These are phyloP conservation scores for Larimichthys polyactis DNA, from an alignment of 2,113 vertebrate species.

Conservation along the genomic window DNA sequence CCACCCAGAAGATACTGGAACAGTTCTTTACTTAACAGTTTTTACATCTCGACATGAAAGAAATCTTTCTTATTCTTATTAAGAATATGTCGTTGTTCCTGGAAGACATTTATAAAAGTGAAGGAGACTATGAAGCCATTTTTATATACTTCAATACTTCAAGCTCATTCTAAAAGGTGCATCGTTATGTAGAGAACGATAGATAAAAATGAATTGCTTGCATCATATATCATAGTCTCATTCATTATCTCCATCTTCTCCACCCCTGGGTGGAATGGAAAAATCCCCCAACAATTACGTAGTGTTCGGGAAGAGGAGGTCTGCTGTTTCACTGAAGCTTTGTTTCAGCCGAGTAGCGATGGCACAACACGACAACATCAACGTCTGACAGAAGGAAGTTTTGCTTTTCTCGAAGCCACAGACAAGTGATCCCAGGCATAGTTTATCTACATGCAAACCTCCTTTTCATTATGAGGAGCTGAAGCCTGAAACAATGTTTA, in stretches of 20 bases:
- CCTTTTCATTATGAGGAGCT: not conserved
- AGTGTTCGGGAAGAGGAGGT: too few species aligned
- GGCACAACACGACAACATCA: not conserved
- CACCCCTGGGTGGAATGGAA: constrained; percentile 36
- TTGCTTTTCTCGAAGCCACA: not conserved
- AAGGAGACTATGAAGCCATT: too few species aligned
- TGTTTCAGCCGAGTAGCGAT: not conserved
- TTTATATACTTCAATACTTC: too few species aligned
- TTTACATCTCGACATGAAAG: not conserved
- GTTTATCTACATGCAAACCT: not conserved
- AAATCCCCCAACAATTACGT: constrained; percentile 28
- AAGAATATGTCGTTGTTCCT: not conserved
- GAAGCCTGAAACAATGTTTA: not conserved
- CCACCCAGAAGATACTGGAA: too few species aligned
- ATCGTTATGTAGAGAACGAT: too few species aligned
- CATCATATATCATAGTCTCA: constrained; percentile 1
- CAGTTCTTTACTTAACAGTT: not conserved
- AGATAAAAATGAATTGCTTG: not conserved
- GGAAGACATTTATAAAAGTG: not conserved
- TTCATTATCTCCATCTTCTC: not conserved
- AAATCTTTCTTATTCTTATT: not conserved
- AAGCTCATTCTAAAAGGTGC: not conserved
- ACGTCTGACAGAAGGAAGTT: not conserved
- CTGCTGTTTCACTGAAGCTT: not conserved
- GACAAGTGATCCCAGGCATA: not conserved